Evolutionary conservation across 2,888 invertebrate genomes (phyloP).

Genomic region (Protonemura montana): DNA sequence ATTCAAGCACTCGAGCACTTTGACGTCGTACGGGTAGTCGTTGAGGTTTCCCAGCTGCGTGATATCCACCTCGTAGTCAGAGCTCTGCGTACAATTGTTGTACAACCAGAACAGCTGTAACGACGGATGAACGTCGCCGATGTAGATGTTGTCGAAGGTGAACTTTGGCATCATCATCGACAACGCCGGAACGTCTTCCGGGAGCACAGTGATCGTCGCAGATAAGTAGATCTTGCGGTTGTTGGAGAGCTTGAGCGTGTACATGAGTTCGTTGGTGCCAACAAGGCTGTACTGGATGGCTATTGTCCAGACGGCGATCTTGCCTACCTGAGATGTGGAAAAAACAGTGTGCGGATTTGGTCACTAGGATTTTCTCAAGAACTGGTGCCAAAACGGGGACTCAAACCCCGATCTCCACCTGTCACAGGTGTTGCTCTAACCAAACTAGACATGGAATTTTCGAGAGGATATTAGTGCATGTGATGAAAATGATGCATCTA

Average conservation of each 20-base stretch:
- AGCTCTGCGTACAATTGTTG: conserved; percentile 56
- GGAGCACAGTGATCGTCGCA: conserved; percentile 54
- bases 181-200: conserved; percentile 48
- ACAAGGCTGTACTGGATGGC: conserved; percentile 55
- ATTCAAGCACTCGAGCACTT: conserved; percentile 57
- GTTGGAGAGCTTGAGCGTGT: conserved; percentile 56
- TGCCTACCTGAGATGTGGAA: conserved; percentile 36
- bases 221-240: conserved; percentile 56
- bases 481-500: no score
- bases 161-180: conserved; percentile 52
- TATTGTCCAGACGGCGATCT: conserved; percentile 54
- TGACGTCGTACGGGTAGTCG: conserved; percentile 53
- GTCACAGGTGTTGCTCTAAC: no score
- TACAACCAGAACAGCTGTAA: conserved; percentile 58
- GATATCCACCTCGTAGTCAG: conserved; percentile 54
- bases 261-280: conserved; percentile 56
- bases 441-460: no score
- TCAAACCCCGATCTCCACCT: no score
- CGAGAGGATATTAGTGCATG: no score
- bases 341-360: conserved; percentile 22
- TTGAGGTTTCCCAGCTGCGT: conserved; percentile 54
- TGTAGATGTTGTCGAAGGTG: conserved; percentile 54
- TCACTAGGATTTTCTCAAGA: no score
- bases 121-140: conserved; percentile 55
- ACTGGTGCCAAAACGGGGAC: no score